Conservation (phyloP, 2,113 vertebrate species). For the Sinocyclocheilus anshuiensis region DNA sequence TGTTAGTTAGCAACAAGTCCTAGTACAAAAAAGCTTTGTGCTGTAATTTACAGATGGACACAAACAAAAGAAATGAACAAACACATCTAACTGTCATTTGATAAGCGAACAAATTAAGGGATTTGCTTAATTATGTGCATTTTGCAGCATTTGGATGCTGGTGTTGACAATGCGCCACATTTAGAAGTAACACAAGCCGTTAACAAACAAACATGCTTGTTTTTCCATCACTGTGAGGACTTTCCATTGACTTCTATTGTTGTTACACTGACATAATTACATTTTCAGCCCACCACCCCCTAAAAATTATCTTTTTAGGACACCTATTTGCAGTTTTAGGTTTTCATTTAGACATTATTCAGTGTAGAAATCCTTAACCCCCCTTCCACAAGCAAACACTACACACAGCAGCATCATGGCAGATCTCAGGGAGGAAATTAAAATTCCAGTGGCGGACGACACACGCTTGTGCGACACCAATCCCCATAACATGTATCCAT, state of each 20-base stretch:
- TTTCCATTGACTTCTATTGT: background rate
- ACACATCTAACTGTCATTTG: background rate
- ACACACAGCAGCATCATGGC: slow-evolving; percentile 33
- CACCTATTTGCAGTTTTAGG: background rate
- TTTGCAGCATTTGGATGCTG: background rate
- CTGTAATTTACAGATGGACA: background rate
- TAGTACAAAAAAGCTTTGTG: background rate
- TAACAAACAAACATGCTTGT: background rate
- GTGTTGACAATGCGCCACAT: slow-evolving; percentile 19
- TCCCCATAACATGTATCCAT: slow-evolving; percentile 9
- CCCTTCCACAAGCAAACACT: background rate
- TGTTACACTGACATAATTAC: background rate
- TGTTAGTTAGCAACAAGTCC: slow-evolving; percentile 32
- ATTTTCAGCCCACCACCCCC: background rate
- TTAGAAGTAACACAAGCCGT: slow-evolving; percentile 1
- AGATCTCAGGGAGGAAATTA: slow-evolving; percentile 49
- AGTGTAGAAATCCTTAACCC: background rate
- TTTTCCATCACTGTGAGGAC: background rate
- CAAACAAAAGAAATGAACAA: background rate
- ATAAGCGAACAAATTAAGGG: no score
- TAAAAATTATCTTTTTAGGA: background rate
- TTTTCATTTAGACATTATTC: background rate
- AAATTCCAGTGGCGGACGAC: slow-evolving; percentile 64
- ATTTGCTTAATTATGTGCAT: background rate
- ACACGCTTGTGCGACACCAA: slow-evolving; percentile 47